Conservation (phyloP, 2,888 invertebrate species). For the Synergus umbraculus region DNA sequence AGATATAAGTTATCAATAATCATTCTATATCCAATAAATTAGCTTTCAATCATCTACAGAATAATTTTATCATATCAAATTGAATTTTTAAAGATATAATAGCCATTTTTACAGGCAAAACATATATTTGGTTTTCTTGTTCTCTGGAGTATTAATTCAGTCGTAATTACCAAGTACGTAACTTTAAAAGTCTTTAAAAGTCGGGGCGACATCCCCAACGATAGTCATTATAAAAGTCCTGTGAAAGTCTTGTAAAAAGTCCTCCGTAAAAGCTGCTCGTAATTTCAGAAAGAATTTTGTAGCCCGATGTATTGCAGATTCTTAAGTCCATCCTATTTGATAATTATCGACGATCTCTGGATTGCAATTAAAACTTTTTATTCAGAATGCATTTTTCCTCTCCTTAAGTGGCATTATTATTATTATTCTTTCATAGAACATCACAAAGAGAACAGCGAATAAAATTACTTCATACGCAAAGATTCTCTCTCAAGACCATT, state of each 20-base stretch:
- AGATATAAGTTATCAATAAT: background rate
- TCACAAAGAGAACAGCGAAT: no score
- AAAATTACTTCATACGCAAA: background rate
- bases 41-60: background rate
- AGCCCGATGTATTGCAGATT: background rate
- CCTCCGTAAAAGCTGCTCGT: slow-evolving; percentile 10
- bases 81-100: background rate
- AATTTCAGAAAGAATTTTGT: slow-evolving; percentile 1
- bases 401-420: slow-evolving; percentile 27
- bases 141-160: background rate
- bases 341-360: background rate
- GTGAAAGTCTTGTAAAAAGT: background rate
- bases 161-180: slow-evolving; percentile 43
- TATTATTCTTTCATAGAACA: no score
- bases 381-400: slow-evolving; percentile 32
- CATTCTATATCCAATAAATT: no score
- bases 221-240: slow-evolving; percentile 19
- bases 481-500: background rate
- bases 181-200: slow-evolving; percentile 42
- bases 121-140: slow-evolving; percentile 11
- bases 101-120: background rate
- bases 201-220: slow-evolving; percentile 27
- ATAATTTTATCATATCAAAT: background rate
- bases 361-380: slow-evolving; percentile 10
- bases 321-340: background rate